These are phyloP conservation scores for Vulpes vulpes DNA, from an alignment of 2,113 vertebrate genomes.

Conservation along the genomic window DNA sequence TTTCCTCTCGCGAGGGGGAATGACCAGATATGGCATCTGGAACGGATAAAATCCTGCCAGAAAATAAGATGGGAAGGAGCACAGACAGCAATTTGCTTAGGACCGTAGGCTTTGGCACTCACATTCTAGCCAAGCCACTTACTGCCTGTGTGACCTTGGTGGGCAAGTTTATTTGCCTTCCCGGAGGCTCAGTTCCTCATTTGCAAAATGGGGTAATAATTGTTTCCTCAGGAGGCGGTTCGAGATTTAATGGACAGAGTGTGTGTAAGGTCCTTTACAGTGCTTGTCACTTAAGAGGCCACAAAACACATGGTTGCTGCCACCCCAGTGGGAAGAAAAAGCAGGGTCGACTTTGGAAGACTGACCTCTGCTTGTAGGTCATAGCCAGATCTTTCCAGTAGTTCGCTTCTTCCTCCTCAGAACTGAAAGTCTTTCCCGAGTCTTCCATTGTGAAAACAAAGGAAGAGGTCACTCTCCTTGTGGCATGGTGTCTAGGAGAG, in stretches of 20 bases:
- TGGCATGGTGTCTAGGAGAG: conserved; percentile 77
- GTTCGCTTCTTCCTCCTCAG: conserved; percentile 91
- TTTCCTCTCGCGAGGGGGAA: neutral
- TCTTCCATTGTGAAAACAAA: conserved; percentile 89
- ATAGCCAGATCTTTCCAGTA: conserved; percentile 95
- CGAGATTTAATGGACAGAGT: neutral
- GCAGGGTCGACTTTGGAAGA: neutral
- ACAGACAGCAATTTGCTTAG: rapidly evolving
- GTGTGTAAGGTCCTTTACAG: neutral
- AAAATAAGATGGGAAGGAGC: neutral
- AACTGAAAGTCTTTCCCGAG: conserved; percentile 89
- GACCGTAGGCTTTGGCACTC: neutral
- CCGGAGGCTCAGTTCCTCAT: neutral
- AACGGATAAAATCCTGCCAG: neutral
- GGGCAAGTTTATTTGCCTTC: neutral
- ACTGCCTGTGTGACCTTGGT: neutral
- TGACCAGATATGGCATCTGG: neutral
- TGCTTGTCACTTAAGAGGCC: neutral
- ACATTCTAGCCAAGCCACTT: neutral
- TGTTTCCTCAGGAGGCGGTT: neutral
- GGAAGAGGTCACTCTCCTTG: conserved; percentile 57
- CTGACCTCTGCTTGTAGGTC: conserved; percentile 94
- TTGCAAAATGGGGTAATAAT: neutral
- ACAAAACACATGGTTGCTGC: neutral
- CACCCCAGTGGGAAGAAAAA: neutral